Evolutionary conservation across 2,888 invertebrate genomes (phyloP).

Genomic region (Hirtodrosophila cameraria): DNA sequence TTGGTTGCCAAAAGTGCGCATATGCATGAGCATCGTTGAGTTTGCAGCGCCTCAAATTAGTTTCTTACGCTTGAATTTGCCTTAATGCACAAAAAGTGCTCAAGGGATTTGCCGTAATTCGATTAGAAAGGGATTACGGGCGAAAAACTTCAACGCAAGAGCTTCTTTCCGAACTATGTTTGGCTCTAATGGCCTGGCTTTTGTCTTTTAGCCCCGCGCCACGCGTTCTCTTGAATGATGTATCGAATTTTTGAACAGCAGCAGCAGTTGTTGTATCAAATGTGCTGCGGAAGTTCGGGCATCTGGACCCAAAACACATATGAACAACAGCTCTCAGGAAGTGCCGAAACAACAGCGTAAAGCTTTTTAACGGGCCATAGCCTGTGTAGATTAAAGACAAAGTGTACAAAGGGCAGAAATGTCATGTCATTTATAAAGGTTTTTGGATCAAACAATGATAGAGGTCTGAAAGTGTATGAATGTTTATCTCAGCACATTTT

Average conservation of each 20-base stretch:
- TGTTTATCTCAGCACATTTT: too few species aligned
- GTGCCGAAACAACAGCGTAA: constrained; percentile 68
- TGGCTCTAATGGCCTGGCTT: constrained; percentile 56
- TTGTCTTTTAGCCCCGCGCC: constrained; percentile 47
- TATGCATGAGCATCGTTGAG: constrained; percentile 63
- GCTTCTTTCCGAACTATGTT: constrained; percentile 24
- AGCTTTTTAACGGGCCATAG: constrained; percentile 64
- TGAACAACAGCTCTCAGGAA: constrained; percentile 41
- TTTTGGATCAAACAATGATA: neutral
- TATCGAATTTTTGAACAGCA: constrained; percentile 70
- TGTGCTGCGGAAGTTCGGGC: constrained; percentile 53
- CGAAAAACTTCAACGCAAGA: constrained; percentile 50
- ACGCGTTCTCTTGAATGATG: constrained; percentile 75
- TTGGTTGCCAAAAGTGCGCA: constrained; percentile 55
- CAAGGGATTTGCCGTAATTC: constrained; percentile 74
- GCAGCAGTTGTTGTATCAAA: constrained; percentile 49
- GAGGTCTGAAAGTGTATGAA: neutral
- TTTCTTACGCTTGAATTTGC: constrained; percentile 76
- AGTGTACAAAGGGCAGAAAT: constrained; percentile 17
- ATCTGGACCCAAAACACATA: constrained; percentile 36
- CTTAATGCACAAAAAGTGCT: constrained; percentile 66
- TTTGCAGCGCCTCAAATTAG: constrained; percentile 68
- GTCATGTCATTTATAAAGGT: constrained; percentile 16
- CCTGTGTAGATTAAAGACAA: constrained; percentile 34
- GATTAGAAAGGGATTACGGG: constrained; percentile 77